phyloP scores from a whole-genome alignment of 2,113 vertebrate species.

The Ancistrus triradiatus region DNA sequence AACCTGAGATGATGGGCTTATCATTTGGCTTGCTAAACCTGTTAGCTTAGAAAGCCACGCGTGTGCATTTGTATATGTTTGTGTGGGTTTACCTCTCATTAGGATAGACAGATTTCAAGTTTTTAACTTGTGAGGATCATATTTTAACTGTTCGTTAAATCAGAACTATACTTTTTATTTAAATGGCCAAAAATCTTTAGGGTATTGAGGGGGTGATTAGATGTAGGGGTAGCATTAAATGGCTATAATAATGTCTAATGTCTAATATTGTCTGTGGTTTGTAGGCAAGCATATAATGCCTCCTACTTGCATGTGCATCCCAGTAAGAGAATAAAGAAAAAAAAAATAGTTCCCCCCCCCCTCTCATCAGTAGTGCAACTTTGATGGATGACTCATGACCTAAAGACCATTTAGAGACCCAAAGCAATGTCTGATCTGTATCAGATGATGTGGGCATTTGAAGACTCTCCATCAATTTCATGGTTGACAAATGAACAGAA shows the following conservation, averaged over 20 bases:
- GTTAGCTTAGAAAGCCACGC: constrained; percentile 19
- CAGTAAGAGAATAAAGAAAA: too few relatives aligned
- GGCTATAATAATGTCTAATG: too few relatives aligned
- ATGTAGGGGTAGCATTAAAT: too few relatives aligned
- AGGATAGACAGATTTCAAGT: too few relatives aligned
- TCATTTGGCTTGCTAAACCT: neutral
- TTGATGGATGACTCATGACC: constrained; percentile 24
- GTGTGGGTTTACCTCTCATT: neutral
- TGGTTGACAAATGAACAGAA: constrained; percentile 47
- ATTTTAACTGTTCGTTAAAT: too few relatives aligned
- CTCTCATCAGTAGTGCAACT: constrained; percentile 11
- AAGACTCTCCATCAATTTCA: constrained; percentile 34
- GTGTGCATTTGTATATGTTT: neutral
- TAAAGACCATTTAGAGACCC: constrained; percentile 18
- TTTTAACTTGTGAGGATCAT: too few relatives aligned
- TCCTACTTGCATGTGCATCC: too few relatives aligned
- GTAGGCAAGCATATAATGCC: too few relatives aligned
- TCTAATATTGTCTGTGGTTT: too few relatives aligned
- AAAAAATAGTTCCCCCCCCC: constrained; percentile 10
- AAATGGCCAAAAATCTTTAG: too few relatives aligned
- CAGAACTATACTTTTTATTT: too few relatives aligned
- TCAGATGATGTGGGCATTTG: constrained; percentile 28
- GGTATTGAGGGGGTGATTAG: too few relatives aligned
- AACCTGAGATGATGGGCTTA: constrained; percentile 14
- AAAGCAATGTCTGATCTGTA: constrained; percentile 28